Base-by-base conservation (phyloP, 2,113 vertebrate species). In the Oreochromis tanganicae region DNA sequence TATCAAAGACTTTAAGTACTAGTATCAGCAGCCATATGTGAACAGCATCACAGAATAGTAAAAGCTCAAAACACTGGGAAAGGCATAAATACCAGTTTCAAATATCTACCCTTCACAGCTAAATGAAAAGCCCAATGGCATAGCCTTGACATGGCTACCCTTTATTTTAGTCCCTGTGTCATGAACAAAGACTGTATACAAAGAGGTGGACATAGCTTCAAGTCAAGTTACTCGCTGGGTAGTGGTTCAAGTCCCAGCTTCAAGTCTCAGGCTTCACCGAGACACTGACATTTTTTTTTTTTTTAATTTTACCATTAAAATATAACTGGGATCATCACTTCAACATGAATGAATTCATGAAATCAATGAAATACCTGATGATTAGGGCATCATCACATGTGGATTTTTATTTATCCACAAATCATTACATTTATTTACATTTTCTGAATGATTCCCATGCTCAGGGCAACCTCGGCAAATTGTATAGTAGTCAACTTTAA, bases 71-170 rank as follows among this genome's bases (percentile, higher is more conserved):
- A 63, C 43, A 63, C 17, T 1, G 27, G 41, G 27, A 48, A 63
- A 56, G 9, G 21, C 3, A 57, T 57, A 57, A 41, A 56, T 27
- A 27, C 19, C 11, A 6, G 66, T 43, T 43, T 24, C 38, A 71
- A 27, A 71, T 71, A 43, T n/a, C 34, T 41, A 21, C 11, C 34
- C 34, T 68, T 21, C 19, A 66, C n/a, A 21, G 34, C 38, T 24
- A 43, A 24, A 71, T 16, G 0, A 71, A 46, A 54, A 0, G 5
- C 5, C 2, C 12, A 24, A 12, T 2, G 7, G 7, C 12, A 71
- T 68, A 71, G n/a, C 66, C 66, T 71, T 68, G 34, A 66, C 61
- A 36, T 21, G 36, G 63, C 34, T 68, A 17, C 46, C 46, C 5
- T 16, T 48, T 48, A 48, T 48, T 46, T 13, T 13, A 46, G 12